Base-by-base conservation (phyloP, 2,113 vertebrate genomes). In the Misgurnus anguillicaudatus region DNA sequence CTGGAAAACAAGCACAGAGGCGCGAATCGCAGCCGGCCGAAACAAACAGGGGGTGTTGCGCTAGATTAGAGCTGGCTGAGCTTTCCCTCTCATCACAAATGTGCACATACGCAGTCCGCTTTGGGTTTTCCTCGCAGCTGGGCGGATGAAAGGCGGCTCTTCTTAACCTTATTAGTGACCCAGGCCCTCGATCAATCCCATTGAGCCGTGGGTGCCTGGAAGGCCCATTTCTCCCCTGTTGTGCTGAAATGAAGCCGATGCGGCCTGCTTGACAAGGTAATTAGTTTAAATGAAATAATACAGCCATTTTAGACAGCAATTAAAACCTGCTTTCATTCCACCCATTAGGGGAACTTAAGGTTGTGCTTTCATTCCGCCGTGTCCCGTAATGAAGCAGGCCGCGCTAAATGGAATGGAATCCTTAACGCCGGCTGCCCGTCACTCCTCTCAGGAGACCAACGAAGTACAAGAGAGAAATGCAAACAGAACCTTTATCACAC, bases 231-330 rank as follows among this genome's bases (percentile, higher is more conserved):
- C 85, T 76, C 86, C 82, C 86, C 79, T 82, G 80, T 87, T 87
- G 85, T 88, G 87, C 80, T 84, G 84, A 87, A 82, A 85, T 84
- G 83, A 86, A 84, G 79, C 82, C 78, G 82, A 85, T 71, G 82
- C 79, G 75, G 82, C 75, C 79, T 83, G 80, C 79, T 88, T 88
- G 89, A 86, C 88, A 86, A 83, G 82, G 85, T 86, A 89, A 90
- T 91, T 90, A 89, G 85, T 90, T 87, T 85, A 88, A 89, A 90
- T 90, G 88, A 91, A 91, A 90, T 88, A 89, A 89, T 72, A 77
- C 80, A 69, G 84, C 80, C 84, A 86, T 86, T 89, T 85, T 87
- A 89, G 86, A 88, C 89, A 89, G 86, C 89, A 90, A 89, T 91
- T 91, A 91, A 89, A 86, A 83, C 81, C 82, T 81, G 79, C 85